phyloP scores from a whole-genome alignment of 2,888 invertebrate species.

The Euzophera pinguis region DNA sequence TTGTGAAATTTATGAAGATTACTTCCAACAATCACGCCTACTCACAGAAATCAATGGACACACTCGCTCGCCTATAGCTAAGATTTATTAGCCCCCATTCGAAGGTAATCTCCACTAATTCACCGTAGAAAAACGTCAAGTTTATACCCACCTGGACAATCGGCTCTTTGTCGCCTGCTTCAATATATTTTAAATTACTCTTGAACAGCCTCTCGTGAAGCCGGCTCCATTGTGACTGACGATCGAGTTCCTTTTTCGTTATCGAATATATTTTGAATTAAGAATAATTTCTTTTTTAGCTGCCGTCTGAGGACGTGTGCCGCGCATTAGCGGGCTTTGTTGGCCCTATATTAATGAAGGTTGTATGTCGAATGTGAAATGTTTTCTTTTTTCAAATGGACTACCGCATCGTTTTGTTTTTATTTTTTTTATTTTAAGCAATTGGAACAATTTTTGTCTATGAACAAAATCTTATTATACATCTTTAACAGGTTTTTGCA shows the following conservation, averaged over 20 bases:
- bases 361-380: slow-evolving; percentile 35
- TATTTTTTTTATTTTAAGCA: background rate
- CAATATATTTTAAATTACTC: slow-evolving; percentile 78
- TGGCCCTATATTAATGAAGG: slow-evolving; percentile 65
- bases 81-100: slow-evolving; percentile 76
- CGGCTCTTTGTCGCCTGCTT: slow-evolving; percentile 59
- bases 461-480: background rate
- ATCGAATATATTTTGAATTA: slow-evolving; percentile 61
- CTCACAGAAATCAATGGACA: slow-evolving; percentile 66
- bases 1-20: slow-evolving; percentile 73
- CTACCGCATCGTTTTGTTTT: slow-evolving; percentile 40
- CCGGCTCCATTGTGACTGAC: slow-evolving; percentile 65
- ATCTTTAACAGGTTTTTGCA: too few species aligned
- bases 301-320: slow-evolving; percentile 72
- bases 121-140: slow-evolving; percentile 70
- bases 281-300: slow-evolving; percentile 75
- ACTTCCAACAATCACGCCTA: slow-evolving; percentile 63
- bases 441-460: background rate
- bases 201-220: slow-evolving; percentile 54
- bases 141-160: slow-evolving; percentile 69
- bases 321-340: slow-evolving; percentile 73
- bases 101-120: slow-evolving; percentile 74
- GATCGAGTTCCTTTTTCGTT: slow-evolving; percentile 56
- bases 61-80: slow-evolving; percentile 42
- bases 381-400: slow-evolving; percentile 34